Percentiles rank a stretch among this genome's conserved stretches.
Evolutionary conservation across 2,113 vertebrate genomes (phyloP).

Genomic region (Sterrhoptilus dennistouni): DNA sequence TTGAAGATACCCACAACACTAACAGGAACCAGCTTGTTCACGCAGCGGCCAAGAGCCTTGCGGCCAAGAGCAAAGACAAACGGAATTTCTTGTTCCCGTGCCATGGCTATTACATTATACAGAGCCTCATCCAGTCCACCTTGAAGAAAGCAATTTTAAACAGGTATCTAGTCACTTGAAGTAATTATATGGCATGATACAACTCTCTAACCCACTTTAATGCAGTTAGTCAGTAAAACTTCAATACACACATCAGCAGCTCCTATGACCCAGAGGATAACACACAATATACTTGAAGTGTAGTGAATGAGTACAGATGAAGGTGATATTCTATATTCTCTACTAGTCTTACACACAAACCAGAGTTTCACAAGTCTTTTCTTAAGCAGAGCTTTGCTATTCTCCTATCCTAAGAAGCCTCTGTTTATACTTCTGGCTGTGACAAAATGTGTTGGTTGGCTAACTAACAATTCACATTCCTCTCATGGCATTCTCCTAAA

Average conservation of each 20-base stretch:
- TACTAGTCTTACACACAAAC: neutral
- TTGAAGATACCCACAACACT: conserved; percentile 98
- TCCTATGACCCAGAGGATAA: neutral
- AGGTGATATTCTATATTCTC: neutral
- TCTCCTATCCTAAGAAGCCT: neutral
- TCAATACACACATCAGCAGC: neutral
- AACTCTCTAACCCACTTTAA: neutral
- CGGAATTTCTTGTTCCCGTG: conserved; percentile 95
- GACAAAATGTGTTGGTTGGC: neutral
- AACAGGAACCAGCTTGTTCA: conserved; percentile 97
- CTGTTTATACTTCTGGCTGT: neutral
- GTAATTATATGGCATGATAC: neutral
- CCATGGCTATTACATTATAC: conserved; percentile 97
- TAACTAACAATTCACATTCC: neutral
- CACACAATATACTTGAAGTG: neutral
- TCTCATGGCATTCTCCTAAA: neutral
- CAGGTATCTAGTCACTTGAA: neutral
- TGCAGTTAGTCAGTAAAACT: neutral
- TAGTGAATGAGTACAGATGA: neutral
- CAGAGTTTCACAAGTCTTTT: neutral
- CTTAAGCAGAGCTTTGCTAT: neutral
- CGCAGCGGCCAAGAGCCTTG: conserved; percentile 94
- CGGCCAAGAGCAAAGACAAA: conserved; percentile 97
- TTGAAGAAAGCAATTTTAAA: conserved; percentile 53
- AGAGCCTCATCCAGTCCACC: conserved; percentile 96